These are phyloP conservation scores for Drosophila tsacasi DNA, from an alignment of 1,140 invertebrate genomes.

Conservation along the genomic window DNA sequence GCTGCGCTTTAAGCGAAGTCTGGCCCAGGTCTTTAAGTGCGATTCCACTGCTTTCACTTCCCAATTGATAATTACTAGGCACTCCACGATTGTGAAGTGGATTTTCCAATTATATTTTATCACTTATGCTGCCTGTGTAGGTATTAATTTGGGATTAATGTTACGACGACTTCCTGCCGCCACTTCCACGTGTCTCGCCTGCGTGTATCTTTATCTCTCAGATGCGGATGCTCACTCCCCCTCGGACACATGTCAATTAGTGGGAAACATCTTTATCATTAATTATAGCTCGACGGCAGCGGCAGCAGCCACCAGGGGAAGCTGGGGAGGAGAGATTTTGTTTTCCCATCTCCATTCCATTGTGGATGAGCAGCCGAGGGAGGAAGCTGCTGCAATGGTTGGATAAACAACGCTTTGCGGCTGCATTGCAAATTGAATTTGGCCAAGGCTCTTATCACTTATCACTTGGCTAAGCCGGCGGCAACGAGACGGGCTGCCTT, in stretches of 20 bases:
- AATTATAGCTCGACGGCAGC: slow-evolving; percentile 42
- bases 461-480: slow-evolving; percentile 54
- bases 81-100: slow-evolving; percentile 35
- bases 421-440: slow-evolving; percentile 58
- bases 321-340: slow-evolving; percentile 8
- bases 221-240: neutral
- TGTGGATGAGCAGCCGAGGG: slow-evolving; percentile 6
- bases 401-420: slow-evolving; percentile 53
- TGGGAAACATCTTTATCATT: slow-evolving; percentile 63
- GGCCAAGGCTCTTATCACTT: slow-evolving; percentile 60
- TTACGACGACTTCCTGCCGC: slow-evolving; percentile 11
- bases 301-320: neutral
- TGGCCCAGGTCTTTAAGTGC: slow-evolving; percentile 9
- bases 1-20: slow-evolving; percentile 10
- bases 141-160: slow-evolving; percentile 59
- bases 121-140: slow-evolving; percentile 47
- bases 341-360: slow-evolving; percentile 23
- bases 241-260: slow-evolving; percentile 48
- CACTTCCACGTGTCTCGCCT: slow-evolving; percentile 41
- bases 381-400: slow-evolving; percentile 22
- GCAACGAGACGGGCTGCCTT: slow-evolving; percentile 17
- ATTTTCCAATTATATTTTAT: slow-evolving; percentile 71
- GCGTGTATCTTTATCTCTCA: slow-evolving; percentile 15
- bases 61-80: slow-evolving; percentile 40
- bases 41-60: slow-evolving; percentile 11